phyloP scores from a whole-genome alignment of 2,797 vertebrate genomes.

The Cossypha polioptera region DNA sequence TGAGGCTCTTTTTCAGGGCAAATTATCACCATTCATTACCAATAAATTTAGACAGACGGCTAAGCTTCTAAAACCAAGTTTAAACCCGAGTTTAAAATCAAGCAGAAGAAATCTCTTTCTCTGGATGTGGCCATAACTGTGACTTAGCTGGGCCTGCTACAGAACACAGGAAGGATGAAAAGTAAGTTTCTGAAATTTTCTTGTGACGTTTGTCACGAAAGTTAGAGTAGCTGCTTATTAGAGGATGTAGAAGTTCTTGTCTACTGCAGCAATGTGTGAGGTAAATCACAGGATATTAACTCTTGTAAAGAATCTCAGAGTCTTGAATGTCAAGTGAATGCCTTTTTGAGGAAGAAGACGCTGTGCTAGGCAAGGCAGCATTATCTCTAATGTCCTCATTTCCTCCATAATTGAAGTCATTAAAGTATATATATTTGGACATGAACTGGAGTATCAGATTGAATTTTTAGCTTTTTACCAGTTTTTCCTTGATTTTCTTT shows the following conservation, averaged over 20 bases:
- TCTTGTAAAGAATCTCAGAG: neutral
- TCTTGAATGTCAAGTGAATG: neutral
- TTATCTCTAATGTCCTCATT: neutral
- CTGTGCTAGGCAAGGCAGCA: neutral
- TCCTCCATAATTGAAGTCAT: neutral
- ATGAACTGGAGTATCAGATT: neutral
- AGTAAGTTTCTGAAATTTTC: neutral
- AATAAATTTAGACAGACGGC: neutral
- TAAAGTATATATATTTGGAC: neutral
- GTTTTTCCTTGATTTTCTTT: neutral
- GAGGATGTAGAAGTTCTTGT: neutral
- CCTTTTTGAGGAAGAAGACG: neutral
- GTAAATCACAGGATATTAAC: neutral
- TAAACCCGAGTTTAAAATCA: neutral
- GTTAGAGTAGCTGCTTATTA: neutral
- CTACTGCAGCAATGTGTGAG: neutral
- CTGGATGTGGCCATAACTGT: neutral
- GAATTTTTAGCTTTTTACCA: slow-evolving; percentile 17
- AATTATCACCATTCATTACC: neutral
- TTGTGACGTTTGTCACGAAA: neutral
- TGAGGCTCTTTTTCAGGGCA: neutral
- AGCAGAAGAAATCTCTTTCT: neutral
- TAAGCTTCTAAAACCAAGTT: neutral
- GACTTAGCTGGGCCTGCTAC: neutral
- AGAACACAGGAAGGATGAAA: neutral